Evolutionary conservation across 2,113 vertebrate species (phyloP), one percentile per base, ranked within the genome.

Genomic region (Formicarius rufipectus): DNA sequence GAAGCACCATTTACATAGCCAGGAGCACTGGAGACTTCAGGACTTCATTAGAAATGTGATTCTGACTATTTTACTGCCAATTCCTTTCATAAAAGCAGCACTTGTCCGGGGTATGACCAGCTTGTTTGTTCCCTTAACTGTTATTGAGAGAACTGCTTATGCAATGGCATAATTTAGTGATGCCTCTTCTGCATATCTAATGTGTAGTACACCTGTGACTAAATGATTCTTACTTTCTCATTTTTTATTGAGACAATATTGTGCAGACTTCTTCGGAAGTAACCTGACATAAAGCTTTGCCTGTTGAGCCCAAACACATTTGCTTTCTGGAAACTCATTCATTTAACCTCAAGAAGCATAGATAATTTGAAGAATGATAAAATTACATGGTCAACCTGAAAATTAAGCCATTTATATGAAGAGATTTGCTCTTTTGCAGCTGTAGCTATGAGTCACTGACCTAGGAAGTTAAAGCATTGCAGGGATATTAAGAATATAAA

Each of bases 351-450:
- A 23, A 94, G 56, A 42, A 88, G 44, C 24, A 63, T 33, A 67
- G 69, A 77, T 84, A 44, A 84, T 95, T 95, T 90, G 76, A 94
- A 89, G 60, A 96, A 92, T 23, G 37, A 82, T 84, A 91, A 92
- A 87, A 83, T 77, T 88, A 71, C 79, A 90, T 44, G 68, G 73
- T 83, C 91, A 91, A 67, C 56, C 88, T 93, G 90, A 91, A 88
- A 94, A 96, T 91, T 47, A 94, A 81, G 72, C 42, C 79, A 77
- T 90, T 92, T 90, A 83, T 71, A 52, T 86, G 83, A 82, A 91
- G 16, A 55, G 8, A 18, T 71, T 94, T 96, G 64, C 25, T 93
- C 59, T 80, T 84, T 22, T 81, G 64, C 47, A 80, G 87, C 33
- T 63, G 33, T 63, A 93, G 19, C 25, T 90, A 92, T 88, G 88